Base-by-base conservation (phyloP, 2,797 vertebrate genomes). In the Nannoperca obscura region DNA sequence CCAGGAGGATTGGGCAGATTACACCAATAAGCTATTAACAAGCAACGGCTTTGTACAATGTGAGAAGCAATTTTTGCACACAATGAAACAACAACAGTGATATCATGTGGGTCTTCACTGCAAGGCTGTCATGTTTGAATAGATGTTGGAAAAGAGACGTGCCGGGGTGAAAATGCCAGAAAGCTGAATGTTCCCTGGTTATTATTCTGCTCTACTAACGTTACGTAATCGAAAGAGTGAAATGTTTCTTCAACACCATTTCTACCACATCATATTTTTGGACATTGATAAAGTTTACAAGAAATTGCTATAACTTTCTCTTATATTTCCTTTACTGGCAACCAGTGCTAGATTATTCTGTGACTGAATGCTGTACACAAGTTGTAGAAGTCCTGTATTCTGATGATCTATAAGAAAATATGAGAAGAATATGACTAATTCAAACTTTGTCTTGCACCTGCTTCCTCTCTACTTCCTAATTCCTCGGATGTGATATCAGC, bases 371-470 rank as follows among this genome's bases (percentile, higher is more conserved):
- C 58, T 32, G 15, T 10, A 15, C 19, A n/a, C 4, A 38, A 10
- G 30, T 50, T 38, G 15, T 11, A 50, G 4, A 49, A 27, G 20
- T 55, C 22, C 32, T 5, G 0, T 13, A 17, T 66, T 54, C 20
- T 62, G 40, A 65, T 17, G 7, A 47, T 55, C 15, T 13, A 17
- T 12, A 13, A 6, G 49, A 22, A 52, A 55, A 42, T 36, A 62
- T 52, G 20, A 40, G 62, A 73, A 59, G n/a, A 57, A 69, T 55
- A 32, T 7, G 20, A 53, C 13, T 22, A 15, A 64, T 64, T 67
- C 40, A 30, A 70, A 50, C 20, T 38, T 17, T 10, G 12, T 71
- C n/a, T 49, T 34, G 53, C 8, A 59, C 9, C 61, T 54, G 36
- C 65, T 47, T 71, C 27, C 11, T 71, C 53, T 59, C 9, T 17